These are phyloP conservation scores for Hirundichthys speculiger DNA, from an alignment of 2,113 vertebrate genomes.

Conservation along the genomic window DNA sequence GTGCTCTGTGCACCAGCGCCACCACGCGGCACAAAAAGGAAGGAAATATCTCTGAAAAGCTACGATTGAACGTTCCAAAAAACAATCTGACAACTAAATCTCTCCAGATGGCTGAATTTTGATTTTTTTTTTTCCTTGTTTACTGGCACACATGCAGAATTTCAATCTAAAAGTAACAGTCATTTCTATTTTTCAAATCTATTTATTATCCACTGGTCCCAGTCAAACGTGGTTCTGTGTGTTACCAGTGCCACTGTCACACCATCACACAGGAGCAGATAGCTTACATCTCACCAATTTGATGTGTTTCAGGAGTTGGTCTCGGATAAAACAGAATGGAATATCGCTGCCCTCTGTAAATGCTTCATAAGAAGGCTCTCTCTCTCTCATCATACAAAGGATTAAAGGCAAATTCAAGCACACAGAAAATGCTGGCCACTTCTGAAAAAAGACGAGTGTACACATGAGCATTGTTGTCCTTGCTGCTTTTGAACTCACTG, in stretches of 20 bases:
- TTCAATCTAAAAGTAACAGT: neutral
- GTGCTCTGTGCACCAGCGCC: constrained; percentile 74
- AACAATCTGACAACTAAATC: constrained; percentile 46
- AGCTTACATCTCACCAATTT: constrained; percentile 10
- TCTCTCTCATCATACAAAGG: constrained; percentile 27
- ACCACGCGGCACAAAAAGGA: constrained; percentile 62
- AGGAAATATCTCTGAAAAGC: constrained; percentile 29
- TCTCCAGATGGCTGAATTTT: constrained; percentile 14
- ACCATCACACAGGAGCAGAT: neutral
- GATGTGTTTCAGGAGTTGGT: constrained; percentile 20
- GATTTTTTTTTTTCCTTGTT: constrained; percentile 1
- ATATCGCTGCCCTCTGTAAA: neutral
- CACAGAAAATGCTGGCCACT: constrained; percentile 24
- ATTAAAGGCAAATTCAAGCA: constrained; percentile 42
- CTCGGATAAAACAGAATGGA: constrained; percentile 21
- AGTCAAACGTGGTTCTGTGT: constrained; percentile 6
- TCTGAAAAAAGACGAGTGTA: constrained; percentile 26
- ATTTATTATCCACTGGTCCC: constrained; percentile 26
- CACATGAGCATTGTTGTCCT: constrained; percentile 58
- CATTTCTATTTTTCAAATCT: constrained; percentile 17
- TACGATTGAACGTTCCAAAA: constrained; percentile 54
- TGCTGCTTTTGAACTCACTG: constrained; percentile 59
- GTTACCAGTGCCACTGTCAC: neutral
- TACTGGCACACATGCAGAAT: neutral
- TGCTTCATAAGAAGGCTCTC: constrained; percentile 2